Evolutionary conservation across 2,797 vertebrate species (phyloP), one percentile per base, ranked within the genome.

Genomic region (Luscinia megarhynchos): DNA sequence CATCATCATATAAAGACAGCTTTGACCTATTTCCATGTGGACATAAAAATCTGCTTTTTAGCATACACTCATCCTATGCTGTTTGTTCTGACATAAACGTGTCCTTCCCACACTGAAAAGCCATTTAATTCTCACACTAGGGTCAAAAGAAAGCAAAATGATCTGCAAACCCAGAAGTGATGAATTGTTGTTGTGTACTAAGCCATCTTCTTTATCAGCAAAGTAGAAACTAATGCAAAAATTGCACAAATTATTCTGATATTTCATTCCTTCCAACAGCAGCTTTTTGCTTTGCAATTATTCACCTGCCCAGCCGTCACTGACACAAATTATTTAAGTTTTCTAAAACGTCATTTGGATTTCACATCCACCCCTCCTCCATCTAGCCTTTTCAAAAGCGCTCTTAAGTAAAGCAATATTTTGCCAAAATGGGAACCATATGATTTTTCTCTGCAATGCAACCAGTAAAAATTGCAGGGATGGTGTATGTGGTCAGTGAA

Each of bases 401-500:
- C 32, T 95, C 90, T 95, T 88, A 95, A 81, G 77, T 73, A 96
- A 97, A 93, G 87, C 90, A 95, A 75, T 89, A 83, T 87, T 97
- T 95, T 96, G 66, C 67, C 87, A 84, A 95, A 96, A 97, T 97
- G 62, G 18, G 45, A 97, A 95, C 81, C 89, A 91, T 89, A 88
- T 96, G 92, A 72, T 57, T 87, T 94, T 94, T 94, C 72, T 97
- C 89, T 88, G 57, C 14, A 9, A 27, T 77, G 74, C 53, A 93
- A 93, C 67, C 74, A 91, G 89, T 88, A 93, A 96, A 97, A 96
- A 84, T 64, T 96, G 74, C 68, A 51, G 8, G 41, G 41, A 40
- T 59, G 40, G 38, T 51, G 23, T 51, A 38, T 50, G 82, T 29
- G 70, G 85, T 90, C 81, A 94, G 40, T 16, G 20, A 62, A 88